Evolutionary conservation across 2,888 invertebrate genomes (phyloP), one percentile per base, ranked within the genome.

Genomic region (Epistrophe eligans): DNA sequence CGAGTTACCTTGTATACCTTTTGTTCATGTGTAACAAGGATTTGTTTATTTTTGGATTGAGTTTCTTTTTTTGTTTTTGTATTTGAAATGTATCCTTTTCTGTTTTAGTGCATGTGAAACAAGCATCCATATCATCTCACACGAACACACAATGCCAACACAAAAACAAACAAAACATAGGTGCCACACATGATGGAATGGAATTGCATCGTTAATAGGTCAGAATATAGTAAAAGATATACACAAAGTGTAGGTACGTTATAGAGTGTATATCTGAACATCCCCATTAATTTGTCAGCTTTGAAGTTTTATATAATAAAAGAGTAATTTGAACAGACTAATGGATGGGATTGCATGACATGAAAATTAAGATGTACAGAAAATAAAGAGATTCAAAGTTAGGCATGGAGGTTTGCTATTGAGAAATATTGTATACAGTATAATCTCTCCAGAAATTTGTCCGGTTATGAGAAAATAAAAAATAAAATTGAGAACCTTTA

Each of bases 261-360:
- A 13, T 55, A 13, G n/a, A 52, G 40, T 28, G 32, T 74, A 74
- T 80, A 74, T 80, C 73, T 52, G 43, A 60, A 52, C 40, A 67
- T 67, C 24, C 74, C 35, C 74, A 80, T 80, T 74, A 80, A 74
- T 80, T 80, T 70, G 50, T 74, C 74, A 52, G 67, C 35, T 67
- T 58, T 24, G 38, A 67, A 67, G 40, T 50, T 50, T 45, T 48
- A 50, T 38, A 67, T 50, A 67, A 35, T 50, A 67, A 66, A 66
- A 66, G n/a, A 48, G 48, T 32, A 66, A 66, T 48, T 66, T 48
- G 66, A 66, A 32, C 24, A 28, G 10, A 15, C 19, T 55, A 67
- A 66, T 76, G 55, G 55, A 40, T 43, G 66, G 45, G 24, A 77
- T 32, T 77, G 38, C 67, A 67, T 48, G 67, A 66, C 19, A 32